Conservation (phyloP, 2,113 vertebrate genomes). For the Syrrhaptes paradoxus region DNA sequence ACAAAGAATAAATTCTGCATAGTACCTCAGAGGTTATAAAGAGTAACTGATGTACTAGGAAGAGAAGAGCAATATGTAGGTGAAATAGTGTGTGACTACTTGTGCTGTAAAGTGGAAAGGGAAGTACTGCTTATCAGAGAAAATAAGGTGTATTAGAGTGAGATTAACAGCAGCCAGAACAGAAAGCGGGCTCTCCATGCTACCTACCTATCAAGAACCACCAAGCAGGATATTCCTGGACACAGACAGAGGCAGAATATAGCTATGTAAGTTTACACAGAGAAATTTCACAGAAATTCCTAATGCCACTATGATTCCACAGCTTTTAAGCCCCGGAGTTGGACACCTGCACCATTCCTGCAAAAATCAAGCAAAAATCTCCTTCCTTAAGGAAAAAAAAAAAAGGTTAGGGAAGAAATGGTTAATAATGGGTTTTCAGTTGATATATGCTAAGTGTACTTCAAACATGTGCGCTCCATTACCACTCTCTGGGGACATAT, state of each 20-base stretch:
- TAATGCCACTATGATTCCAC: background rate
- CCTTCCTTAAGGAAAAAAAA: background rate
- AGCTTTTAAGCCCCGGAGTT: background rate
- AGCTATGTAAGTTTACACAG: background rate
- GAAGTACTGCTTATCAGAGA: background rate
- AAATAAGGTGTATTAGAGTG: background rate
- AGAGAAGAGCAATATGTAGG: background rate
- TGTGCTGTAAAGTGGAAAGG: background rate
- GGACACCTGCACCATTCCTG: background rate
- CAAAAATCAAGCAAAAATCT: background rate
- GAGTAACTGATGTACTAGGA: background rate
- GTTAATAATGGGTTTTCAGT: background rate
- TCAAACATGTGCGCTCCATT: background rate
- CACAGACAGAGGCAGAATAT: background rate
- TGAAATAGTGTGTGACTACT: background rate
- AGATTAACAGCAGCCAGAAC: background rate
- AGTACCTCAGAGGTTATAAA: background rate
- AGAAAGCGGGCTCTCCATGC: background rate
- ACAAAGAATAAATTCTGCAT: background rate
- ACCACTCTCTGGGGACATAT: background rate
- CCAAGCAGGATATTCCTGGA: background rate
- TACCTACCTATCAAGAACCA: background rate
- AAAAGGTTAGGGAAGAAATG: background rate
- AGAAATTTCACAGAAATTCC: background rate
- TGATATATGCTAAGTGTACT: background rate